A percentile compares a stretch with the other conserved stretches of the same genome.
Conservation (phyloP, 2,888 invertebrate genomes). For the Sepioteuthis lessoniana region DNA sequence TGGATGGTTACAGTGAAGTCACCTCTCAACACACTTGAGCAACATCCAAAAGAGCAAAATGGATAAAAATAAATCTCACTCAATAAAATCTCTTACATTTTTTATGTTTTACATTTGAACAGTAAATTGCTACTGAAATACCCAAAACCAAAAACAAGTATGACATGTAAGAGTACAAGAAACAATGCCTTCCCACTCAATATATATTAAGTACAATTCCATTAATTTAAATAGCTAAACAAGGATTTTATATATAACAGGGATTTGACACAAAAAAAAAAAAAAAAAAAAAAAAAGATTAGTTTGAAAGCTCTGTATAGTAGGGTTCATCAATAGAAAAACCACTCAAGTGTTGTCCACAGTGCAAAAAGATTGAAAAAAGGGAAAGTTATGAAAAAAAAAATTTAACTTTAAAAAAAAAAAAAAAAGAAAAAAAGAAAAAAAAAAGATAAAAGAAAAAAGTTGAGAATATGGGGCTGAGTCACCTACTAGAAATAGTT, state of each 20-base stretch:
- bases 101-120: background rate
- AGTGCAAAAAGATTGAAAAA: background rate
- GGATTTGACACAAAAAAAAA: background rate
- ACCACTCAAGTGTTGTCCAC: background rate
- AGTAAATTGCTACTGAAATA: background rate
- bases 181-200: background rate
- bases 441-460: background rate
- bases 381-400: background rate
- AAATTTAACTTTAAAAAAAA: background rate
- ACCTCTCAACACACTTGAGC: background rate
- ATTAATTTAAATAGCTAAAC: background rate
- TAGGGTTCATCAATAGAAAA: background rate
- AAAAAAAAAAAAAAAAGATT: background rate
- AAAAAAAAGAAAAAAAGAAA: background rate
- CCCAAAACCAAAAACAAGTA: background rate
- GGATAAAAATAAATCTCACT: background rate
- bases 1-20: background rate
- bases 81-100: background rate
- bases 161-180: background rate
- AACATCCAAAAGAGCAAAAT: background rate
- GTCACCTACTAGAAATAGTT: slow-evolving; percentile 46
- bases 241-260: no score
- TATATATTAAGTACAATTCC: background rate
- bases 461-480: slow-evolving; percentile 25
- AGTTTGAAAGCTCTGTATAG: background rate